Evolutionary conservation across 2,797 vertebrate genomes (phyloP), one percentile per base, ranked within the genome.

Genomic region (Sternotherus odoratus): DNA sequence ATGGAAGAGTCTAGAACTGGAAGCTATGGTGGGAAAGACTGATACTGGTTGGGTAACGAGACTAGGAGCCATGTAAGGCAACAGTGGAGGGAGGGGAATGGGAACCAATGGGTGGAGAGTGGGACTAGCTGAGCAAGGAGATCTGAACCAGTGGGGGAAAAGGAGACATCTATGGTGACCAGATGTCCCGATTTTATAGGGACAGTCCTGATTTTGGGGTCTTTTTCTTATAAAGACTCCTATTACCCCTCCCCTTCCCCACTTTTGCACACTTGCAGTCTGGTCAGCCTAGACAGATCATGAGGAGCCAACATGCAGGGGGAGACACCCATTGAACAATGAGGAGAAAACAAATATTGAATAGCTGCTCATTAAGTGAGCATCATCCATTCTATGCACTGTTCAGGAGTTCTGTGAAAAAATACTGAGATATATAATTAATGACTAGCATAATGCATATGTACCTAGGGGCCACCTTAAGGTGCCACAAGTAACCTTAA

Each of bases 361-460:
- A 17, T 19, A 63, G 60, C 57, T 60, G 15, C 60, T 63, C 60
- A 63, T n/a, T 63, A n/a, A n/a, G 30, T 33, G 15, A n/a, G 60
- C 30, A 63, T 33, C 15, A n/a, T 63, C 60, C 30, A 63, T 63
- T 63, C 28, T 60, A 26, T 60, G 56, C 6, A 33, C 56, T 60
- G 28, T n/a, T 15, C 16, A 63, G 30, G 57, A 3, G 15, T 63
- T 17, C 33, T 63, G n/a, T 17, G 8, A 15, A 33, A 63, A 63
- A 33, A 39, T 43, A 72, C 12, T 5, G 23, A 26, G 21, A 8
- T 16, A 72, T 72, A 12, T 43, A 39, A 43, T 43, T 88, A 77
- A 93, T 92, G 90, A 80, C 39, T 72, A 82, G 77, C 54, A 80
- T 94, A 96, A 94, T 78, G 93, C 60, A 1, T 69, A 60, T 66